phyloP scores from a whole-genome alignment of 2,113 vertebrate genomes.

The Crypturellus undulatus region DNA sequence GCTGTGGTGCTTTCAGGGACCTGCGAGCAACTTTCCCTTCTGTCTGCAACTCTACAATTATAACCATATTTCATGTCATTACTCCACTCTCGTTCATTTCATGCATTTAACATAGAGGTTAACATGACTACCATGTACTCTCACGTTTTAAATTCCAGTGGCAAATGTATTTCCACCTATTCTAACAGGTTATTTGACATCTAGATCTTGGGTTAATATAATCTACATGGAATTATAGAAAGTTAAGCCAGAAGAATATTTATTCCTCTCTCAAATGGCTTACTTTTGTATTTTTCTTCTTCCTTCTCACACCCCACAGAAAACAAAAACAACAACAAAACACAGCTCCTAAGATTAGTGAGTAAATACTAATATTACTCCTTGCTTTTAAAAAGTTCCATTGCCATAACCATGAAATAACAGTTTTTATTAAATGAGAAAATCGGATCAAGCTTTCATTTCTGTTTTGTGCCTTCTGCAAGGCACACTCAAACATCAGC shows the following conservation, averaged over 20 bases:
- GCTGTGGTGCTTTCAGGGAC: conserved; percentile 67
- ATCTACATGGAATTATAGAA: neutral
- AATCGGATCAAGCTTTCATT: conserved; percentile 1
- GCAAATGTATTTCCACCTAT: neutral
- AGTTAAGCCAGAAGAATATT: neutral
- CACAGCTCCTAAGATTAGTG: neutral
- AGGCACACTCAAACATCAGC: neutral
- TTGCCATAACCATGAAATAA: neutral
- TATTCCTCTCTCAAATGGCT: neutral
- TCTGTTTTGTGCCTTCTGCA: neutral
- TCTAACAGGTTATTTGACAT: neutral
- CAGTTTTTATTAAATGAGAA: neutral
- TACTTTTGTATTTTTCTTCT: neutral
- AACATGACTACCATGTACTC: neutral
- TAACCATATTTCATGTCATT: conserved; percentile 15
- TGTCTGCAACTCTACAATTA: conserved; percentile 65
- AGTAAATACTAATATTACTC: neutral
- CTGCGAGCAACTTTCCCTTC: conserved; percentile 39
- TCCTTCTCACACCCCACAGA: neutral
- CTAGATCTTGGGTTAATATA: neutral
- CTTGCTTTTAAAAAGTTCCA: neutral
- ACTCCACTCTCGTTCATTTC: neutral
- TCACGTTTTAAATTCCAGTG: neutral
- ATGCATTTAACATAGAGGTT: neutral
- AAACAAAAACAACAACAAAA: neutral